These are phyloP conservation scores for Ictalurus punctatus DNA, from an alignment of 2,113 vertebrate species.

Conservation along the genomic window DNA sequence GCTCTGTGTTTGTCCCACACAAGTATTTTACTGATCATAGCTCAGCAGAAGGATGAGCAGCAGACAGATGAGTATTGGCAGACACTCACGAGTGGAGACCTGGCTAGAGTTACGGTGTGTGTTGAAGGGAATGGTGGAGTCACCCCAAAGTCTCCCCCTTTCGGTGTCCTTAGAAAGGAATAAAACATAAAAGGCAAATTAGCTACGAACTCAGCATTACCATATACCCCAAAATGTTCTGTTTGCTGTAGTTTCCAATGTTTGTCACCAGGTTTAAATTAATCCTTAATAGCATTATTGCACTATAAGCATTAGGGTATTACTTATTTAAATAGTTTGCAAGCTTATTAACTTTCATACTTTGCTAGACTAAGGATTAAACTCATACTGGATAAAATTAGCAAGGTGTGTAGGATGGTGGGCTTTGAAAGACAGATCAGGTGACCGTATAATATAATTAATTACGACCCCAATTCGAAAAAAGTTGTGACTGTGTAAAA, in stretches of 20 bases:
- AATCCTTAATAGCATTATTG: not conserved
- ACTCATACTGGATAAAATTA: not conserved
- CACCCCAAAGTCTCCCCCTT: constrained; percentile 68
- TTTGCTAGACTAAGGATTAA: not conserved
- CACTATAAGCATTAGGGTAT: not conserved
- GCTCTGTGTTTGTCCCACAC: constrained; percentile 40
- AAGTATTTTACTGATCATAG: constrained; percentile 61
- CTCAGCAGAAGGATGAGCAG: constrained; percentile 60
- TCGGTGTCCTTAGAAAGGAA: constrained; percentile 63
- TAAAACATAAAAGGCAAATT: constrained; percentile 20
- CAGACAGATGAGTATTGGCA: constrained; percentile 54
- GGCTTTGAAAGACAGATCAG: not conserved
- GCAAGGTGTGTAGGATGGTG: not conserved
- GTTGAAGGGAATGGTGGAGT: constrained; percentile 64
- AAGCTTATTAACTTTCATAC: not conserved
- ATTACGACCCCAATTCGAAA: not conserved
- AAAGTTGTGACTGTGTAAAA: no score
- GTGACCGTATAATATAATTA: not conserved
- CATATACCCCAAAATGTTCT: not conserved
- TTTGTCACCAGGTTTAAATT: not conserved
- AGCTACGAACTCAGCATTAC: not conserved
- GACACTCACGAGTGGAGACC: constrained; percentile 42
- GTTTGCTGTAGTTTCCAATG: not conserved
- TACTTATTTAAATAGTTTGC: not conserved
- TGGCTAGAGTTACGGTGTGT: constrained; percentile 63